Base-by-base conservation (phyloP, 2,797 vertebrate genomes). In the Petrocephalus sullivani region DNA sequence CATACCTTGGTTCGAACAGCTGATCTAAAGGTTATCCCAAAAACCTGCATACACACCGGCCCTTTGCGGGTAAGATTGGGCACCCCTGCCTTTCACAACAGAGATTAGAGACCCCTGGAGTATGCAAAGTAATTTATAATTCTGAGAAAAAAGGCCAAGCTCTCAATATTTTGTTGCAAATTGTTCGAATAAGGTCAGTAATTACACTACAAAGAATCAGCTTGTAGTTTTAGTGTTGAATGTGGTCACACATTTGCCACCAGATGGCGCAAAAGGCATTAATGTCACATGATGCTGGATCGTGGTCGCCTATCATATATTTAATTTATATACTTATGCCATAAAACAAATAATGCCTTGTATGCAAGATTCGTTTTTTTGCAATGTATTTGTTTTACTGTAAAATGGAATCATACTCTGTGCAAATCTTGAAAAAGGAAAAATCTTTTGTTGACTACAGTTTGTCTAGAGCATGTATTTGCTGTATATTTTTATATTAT, bases 201-300 rank as follows among this genome's bases (percentile, higher is more conserved):
- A 75, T 16, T 41, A 75, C 2, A 41, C 33, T 41, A 14, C 33
- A 71, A 71, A 37, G 37, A 75, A 41, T 19, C 12, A 16, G 33
- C 12, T 75, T 75, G 2, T 75, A 75, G 12, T 19, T 41, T 5
- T 19, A 61, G 54, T 58, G 12, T 46, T 85, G 23, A 37, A 60
- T 28, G 16, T 41, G 56, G 0, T 60, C n/a, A n/a, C 21, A 28
- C 41, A 84, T 41, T 58, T 61, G 19, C 56, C 85, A 60, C 28
- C 54, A 86, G 57, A 60, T 86, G 85, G 85, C 7, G 85, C 57
- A n/a, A 86, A 60, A 41, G 23, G 83, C 23, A 57, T 86, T 21
- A 37, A 60, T 86, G 41, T 60, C 33, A 81, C 75, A 49, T 81
- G 75, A 41, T 49, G 75, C 41, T 49, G 8, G 8, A 56, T 2